Conservation (phyloP, 2,113 vertebrate genomes). For the human (Homo sapiens) region GRCh38 chr1:4685501-4686000, state of each 20-base stretch:
- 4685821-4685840: too few relatives aligned
- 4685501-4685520: constrained; percentile 24
- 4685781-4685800: too few relatives aligned
- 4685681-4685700: fast-evolving
- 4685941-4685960: fast-evolving
- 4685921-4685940: neutral
- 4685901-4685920: neutral
- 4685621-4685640: neutral
- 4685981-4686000: neutral
- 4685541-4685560: neutral
- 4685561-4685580: neutral
- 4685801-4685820: fast-evolving
- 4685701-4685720: fast-evolving
- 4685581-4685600: fast-evolving
- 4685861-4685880: neutral
- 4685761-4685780: too few relatives aligned
- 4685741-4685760: too few relatives aligned
- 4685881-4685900: neutral
- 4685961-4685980: neutral
- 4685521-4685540: neutral
- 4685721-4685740: too few relatives aligned
- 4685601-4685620: neutral
- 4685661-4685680: neutral
- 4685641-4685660: neutral
- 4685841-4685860: neutral